A percentile compares a stretch with the other conserved stretches of the same genome.
Evolutionary conservation across 1,140 invertebrate genomes (phyloP).

Genomic region (Wasmannia auropunctata): DNA sequence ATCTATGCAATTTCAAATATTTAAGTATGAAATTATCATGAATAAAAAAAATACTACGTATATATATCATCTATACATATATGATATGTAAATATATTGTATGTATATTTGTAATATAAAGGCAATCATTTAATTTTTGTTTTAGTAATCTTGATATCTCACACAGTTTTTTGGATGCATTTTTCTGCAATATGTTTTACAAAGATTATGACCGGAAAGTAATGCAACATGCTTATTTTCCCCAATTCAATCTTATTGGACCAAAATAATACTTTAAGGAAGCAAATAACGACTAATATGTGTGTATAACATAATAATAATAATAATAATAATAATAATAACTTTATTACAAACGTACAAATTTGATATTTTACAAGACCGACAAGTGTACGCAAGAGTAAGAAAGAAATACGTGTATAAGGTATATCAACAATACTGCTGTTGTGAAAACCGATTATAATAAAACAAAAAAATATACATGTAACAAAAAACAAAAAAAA

Average conservation of each 20-base stretch:
- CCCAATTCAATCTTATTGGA: not conserved
- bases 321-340: not conserved
- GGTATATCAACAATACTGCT: not conserved
- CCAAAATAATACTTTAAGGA: not conserved
- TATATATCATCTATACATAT: not conserved
- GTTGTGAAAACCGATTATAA: not conserved
- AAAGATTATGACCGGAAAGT: not conserved
- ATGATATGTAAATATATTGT: conserved; percentile 23
- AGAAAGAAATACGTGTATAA: not conserved
- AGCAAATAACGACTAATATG: conserved; percentile 6
- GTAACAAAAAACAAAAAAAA: not conserved
- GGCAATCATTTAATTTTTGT: conserved; percentile 14
- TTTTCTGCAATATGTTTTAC: not conserved
- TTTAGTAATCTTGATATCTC: not conserved
- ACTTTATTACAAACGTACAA: conserved; percentile 1
- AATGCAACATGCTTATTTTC: not conserved
- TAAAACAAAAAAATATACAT: not conserved
- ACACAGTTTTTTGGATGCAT: not conserved
- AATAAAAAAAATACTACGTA: not conserved
- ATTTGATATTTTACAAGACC: not conserved
- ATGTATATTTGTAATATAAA: conserved; percentile 3
- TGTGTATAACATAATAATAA: not conserved
- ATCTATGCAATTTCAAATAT: conserved; percentile 9
- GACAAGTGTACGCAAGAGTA: not conserved
- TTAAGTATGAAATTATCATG: conserved; percentile 1